Conservation (phyloP, 2,797 vertebrate species). For the Helarctos malayanus region DNA sequence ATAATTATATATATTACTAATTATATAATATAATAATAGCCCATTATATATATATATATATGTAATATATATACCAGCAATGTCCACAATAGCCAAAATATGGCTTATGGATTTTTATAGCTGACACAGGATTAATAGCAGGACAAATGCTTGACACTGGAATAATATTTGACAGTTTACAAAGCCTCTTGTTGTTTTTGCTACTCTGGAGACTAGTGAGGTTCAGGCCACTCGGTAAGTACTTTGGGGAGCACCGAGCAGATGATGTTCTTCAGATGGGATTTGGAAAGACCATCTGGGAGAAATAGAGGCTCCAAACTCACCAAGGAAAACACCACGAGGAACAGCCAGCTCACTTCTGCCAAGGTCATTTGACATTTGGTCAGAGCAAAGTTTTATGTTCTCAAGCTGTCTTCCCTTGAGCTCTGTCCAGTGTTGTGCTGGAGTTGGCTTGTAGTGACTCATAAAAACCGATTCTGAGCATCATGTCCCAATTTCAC, state of each 20-base stretch:
- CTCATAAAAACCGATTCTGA: neutral
- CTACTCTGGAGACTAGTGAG: neutral
- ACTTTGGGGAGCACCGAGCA: neutral
- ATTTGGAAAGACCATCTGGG: neutral
- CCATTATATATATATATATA: too few relatives aligned
- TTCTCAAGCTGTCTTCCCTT: conserved; percentile 10
- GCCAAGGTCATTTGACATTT: conserved; percentile 37
- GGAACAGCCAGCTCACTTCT: conserved; percentile 2
- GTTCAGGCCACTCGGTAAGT: neutral
- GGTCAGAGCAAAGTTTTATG: neutral
- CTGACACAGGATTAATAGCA: conserved; percentile 28
- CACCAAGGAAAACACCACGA: conserved; percentile 41
- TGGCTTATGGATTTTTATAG: neutral
- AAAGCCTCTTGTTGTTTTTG: neutral
- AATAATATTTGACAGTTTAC: neutral
- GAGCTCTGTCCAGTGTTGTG: neutral
- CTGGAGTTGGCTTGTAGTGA: neutral
- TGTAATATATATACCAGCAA: too few relatives aligned
- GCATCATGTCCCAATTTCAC: neutral
- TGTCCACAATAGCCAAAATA: too few relatives aligned
- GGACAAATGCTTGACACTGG: neutral
- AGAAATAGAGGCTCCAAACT: neutral
- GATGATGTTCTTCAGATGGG: neutral
- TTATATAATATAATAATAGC: too few relatives aligned
- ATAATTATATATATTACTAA: too few relatives aligned